A percentile compares a stretch with the other conserved stretches of the same genome.
These are phyloP conservation scores for Porites lutea DNA, from an alignment of 64 coral and sea anemone genomes.

Conservation along the genomic window DNA sequence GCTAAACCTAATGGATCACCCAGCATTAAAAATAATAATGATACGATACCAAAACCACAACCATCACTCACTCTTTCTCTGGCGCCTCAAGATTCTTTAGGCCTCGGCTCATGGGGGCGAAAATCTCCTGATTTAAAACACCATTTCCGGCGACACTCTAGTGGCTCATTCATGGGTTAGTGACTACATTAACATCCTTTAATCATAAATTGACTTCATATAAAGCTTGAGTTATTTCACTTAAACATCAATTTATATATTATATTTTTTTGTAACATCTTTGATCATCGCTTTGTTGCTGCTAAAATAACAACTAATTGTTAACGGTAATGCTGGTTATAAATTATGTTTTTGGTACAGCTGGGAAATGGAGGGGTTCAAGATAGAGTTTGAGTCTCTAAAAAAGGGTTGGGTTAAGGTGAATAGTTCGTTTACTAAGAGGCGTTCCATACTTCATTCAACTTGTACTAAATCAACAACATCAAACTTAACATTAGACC, in stretches of 20 bases:
- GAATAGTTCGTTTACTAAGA: too few species aligned
- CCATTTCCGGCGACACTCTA: conserved; percentile 95
- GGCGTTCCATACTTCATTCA: too few species aligned
- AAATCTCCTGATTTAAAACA: conserved; percentile 94
- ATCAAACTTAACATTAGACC: too few species aligned
- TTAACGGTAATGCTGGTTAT: neutral
- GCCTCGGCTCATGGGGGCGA: conserved; percentile 83
- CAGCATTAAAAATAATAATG: conserved; percentile 76
- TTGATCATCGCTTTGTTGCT: neutral
- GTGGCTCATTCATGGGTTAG: conserved; percentile 98
- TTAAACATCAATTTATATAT: neutral
- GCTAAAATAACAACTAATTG: neutral
- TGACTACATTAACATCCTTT: conserved; percentile 36
- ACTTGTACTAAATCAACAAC: too few species aligned
- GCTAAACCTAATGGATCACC: conserved; percentile 61
- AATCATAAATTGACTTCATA: conserved; percentile 1
- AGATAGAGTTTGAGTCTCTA: too few species aligned
- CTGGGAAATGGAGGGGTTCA: too few species aligned
- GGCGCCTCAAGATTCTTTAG: conserved; percentile 83
- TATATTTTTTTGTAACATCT: neutral
- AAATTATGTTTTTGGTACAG: too few species aligned
- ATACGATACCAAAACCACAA: conserved; percentile 46
- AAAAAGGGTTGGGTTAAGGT: too few species aligned
- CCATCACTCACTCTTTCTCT: conserved; percentile 69
- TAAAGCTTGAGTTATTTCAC: neutral